Evolutionary conservation across 2,888 invertebrate species (phyloP), one percentile per base, ranked within the genome.

Genomic region (Drosophila paracracens): DNA sequence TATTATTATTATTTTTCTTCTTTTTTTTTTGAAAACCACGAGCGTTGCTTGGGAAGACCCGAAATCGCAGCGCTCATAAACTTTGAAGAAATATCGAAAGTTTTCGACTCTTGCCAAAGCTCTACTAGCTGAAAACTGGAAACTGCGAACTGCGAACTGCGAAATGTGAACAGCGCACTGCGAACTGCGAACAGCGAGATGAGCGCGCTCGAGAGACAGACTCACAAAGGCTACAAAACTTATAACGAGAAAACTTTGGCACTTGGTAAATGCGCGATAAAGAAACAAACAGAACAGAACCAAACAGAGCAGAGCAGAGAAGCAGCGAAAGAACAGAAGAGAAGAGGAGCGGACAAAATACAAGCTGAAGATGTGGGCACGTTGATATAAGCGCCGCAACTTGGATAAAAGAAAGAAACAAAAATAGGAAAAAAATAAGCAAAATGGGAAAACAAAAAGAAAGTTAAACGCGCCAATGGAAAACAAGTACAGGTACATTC

Each of bases 211-310:
- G 75, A 70, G 88, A 80, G 79, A 89, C 79, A 67, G 59, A 85
- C 85, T 79, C 83, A 88, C 87, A 88, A 88, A 88, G 88, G 88
- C 88, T 90, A 90, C 90, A 88, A 93, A 93, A 93, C 93, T 93
- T 93, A 93, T 93, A 93, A 93, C 93, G 93, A 93, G 93, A 93
- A 93, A 93, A 93, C 92, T 93, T 93, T 93, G 91, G 88, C 92
- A 92, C 92, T 93, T 92, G 91, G 92, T 89, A 91, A 91, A 92
- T 84, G 90, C 89, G 92, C 90, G 92, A 92, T 92, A 92, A 92
- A 92, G 91, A 90, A 91, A 92, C 91, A 89, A 85, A 86, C 80
- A 83, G 76, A 71, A 77, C 65, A 68, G 80, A 82, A 65, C 58
- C 64, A 73, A 59, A 53, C 58, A 60, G 46, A 63, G 69, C 72